Conservation (phyloP, 2,888 invertebrate species). For the Lepidochrysops patricia region DNA sequence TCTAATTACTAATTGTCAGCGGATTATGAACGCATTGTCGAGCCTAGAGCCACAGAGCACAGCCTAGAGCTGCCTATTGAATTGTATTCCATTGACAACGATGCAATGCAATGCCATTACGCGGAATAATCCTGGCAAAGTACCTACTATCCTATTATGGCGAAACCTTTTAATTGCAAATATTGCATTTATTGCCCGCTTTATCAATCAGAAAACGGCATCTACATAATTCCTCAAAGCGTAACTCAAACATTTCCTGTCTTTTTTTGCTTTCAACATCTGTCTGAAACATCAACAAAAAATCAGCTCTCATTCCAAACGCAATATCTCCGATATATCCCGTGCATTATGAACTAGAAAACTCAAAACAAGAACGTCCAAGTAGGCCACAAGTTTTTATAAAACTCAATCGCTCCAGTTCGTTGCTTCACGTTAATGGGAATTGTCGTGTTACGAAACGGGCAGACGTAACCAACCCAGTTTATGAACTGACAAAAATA, state of each 20-base stretch:
- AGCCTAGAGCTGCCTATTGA: neutral
- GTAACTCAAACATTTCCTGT: neutral
- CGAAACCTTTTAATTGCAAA: neutral
- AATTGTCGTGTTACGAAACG: slow-evolving; percentile 48
- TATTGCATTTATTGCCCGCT: neutral
- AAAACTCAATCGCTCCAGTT: slow-evolving; percentile 36
- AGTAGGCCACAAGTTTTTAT: slow-evolving; percentile 29
- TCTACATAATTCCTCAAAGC: neutral
- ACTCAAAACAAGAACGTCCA: slow-evolving; percentile 27
- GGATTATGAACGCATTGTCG: neutral
- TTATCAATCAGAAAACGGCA: neutral
- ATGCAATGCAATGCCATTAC: neutral
- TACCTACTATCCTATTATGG: neutral
- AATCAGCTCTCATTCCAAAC: neutral
- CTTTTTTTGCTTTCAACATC: neutral
- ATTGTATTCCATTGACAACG: neutral
- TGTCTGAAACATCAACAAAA: neutral
- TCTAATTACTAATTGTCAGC: neutral
- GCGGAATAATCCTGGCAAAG: neutral
- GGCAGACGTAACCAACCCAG: slow-evolving; percentile 45
- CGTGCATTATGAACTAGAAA: slow-evolving; percentile 17
- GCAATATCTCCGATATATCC: slow-evolving; percentile 1
- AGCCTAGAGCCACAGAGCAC: no score
- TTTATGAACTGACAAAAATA: slow-evolving; percentile 44
- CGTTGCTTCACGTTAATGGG: slow-evolving; percentile 43